phyloP scores from a whole-genome alignment of 2,113 vertebrate species.

The Nerophis lumbriciformis region DNA sequence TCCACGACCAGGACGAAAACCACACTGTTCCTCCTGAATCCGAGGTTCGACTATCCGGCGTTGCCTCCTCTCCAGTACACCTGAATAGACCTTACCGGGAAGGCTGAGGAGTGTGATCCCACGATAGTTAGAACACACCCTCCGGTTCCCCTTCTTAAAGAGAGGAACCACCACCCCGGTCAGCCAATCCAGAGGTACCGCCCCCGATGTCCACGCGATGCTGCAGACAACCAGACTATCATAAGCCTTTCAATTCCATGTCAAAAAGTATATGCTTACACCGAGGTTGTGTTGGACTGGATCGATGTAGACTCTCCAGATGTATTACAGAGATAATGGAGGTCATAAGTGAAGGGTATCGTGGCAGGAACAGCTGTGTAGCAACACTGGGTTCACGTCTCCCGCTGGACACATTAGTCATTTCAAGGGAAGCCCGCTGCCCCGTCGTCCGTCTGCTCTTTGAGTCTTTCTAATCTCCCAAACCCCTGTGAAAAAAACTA shows the following conservation, averaged over 20 bases:
- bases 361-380: conserved; percentile 62
- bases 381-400: conserved; percentile 45
- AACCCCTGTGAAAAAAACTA: conserved; percentile 14
- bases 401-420: conserved; percentile 67
- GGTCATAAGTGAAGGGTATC: conserved; percentile 64
- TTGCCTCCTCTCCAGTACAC: no score
- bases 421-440: conserved; percentile 38
- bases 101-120: no score
- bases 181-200: no score
- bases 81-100: no score
- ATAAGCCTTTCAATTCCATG: conserved; percentile 21
- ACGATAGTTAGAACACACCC: no score
- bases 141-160: no score
- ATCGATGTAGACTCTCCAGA: conserved; percentile 59
- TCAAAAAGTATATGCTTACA: conserved; percentile 37
- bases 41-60: no score
- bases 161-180: no score
- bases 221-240: background rate
- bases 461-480: conserved; percentile 7
- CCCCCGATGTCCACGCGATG: no score
- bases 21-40: no score
- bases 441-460: conserved; percentile 53
- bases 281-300: conserved; percentile 27
- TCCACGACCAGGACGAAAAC: no score
- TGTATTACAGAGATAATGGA: conserved; percentile 61